Evolutionary conservation across 1,140 invertebrate species (phyloP).

Genomic region (Zaprionus vittiger): DNA sequence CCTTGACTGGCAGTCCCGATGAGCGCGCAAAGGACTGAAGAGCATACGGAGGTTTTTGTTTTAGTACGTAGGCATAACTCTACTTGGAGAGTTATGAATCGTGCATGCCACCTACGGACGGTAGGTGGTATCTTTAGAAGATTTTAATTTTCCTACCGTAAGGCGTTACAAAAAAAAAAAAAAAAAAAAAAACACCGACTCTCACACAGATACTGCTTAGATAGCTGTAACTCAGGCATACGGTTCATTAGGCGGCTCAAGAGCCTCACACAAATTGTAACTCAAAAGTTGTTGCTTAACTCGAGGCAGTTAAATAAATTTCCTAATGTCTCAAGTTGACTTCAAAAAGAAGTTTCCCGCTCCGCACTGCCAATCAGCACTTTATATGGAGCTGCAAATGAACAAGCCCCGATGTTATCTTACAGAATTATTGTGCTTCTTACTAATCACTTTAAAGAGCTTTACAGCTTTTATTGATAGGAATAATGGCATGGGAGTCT

Average conservation of each 20-base stretch:
- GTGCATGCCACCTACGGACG: too few species aligned
- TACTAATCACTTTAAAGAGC: not conserved
- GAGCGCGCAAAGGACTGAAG: too few species aligned
- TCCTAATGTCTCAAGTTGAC: constrained; percentile 41
- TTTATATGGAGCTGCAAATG: constrained; percentile 17
- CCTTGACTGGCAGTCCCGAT: too few species aligned
- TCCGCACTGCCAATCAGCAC: constrained; percentile 11
- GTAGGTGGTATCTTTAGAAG: too few species aligned
- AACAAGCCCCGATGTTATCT: constrained; percentile 7
- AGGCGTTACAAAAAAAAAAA: too few species aligned
- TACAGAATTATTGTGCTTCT: not conserved
- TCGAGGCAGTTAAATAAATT: constrained; percentile 70
- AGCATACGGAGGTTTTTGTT: too few species aligned
- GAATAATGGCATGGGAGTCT: not conserved
- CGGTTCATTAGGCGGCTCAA: constrained; percentile 72
- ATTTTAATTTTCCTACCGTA: too few species aligned
- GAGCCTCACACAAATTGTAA: constrained; percentile 53
- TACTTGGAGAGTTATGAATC: too few species aligned
- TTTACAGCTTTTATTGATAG: not conserved
- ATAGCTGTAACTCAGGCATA: constrained; percentile 30
- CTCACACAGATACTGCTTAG: not conserved
- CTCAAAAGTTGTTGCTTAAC: constrained; percentile 67
- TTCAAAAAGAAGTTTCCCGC: constrained; percentile 29
- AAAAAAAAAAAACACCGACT: too few species aligned
- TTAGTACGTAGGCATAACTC: too few species aligned